A percentile compares a stretch with the other conserved stretches of the same genome.
These are phyloP conservation scores for Mesochorus sp. DNA, from an alignment of 2,888 invertebrate species.

Conservation along the genomic window DNA sequence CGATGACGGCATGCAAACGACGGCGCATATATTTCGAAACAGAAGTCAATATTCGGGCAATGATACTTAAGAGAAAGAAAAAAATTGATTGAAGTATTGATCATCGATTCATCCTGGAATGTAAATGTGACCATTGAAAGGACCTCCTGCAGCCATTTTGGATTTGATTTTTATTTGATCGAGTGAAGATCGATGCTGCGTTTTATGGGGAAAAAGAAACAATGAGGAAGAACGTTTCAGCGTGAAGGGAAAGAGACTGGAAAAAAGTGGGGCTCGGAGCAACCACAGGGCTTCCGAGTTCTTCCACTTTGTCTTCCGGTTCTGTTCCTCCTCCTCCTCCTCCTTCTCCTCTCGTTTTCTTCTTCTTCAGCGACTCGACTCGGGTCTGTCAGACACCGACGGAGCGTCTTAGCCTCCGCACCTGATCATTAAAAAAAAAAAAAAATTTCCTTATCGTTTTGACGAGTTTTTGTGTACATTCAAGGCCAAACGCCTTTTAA, in stretches of 20 bases:
- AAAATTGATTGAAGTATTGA: no score
- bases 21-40: constrained; percentile 5
- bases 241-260: constrained; percentile 4
- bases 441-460: neutral
- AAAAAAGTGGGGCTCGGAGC: constrained; percentile 32
- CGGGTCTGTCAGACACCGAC: constrained; percentile 53
- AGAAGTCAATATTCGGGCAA: constrained; percentile 10
- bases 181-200: no score
- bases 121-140: no score
- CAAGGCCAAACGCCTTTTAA: neutral
- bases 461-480: neutral
- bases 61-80: no score
- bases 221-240: neutral
- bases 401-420: constrained; percentile 53
- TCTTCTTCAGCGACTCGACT: constrained; percentile 6
- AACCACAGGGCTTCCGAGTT: constrained; percentile 1
- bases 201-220: constrained; percentile 22
- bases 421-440: neutral
- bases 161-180: no score
- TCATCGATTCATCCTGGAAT: no score
- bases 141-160: no score
- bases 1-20: constrained; percentile 12
- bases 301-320: constrained; percentile 27
- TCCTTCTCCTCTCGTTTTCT: constrained; percentile 11
- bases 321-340: constrained; percentile 22